phyloP scores from a whole-genome alignment of 2,888 invertebrate genomes.

The Drosophila longiperda region DNA sequence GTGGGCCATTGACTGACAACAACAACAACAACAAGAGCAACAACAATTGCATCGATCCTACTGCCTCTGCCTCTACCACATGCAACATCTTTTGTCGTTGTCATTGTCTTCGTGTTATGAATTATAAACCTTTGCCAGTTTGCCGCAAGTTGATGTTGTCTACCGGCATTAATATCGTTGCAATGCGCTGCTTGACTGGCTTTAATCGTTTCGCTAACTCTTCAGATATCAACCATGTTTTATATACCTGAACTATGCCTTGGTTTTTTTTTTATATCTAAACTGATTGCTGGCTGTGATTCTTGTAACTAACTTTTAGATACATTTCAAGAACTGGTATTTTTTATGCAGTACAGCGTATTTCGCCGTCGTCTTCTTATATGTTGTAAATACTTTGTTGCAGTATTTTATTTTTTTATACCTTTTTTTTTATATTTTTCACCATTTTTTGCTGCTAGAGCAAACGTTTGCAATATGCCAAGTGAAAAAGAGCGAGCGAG shows the following conservation, averaged over 20 bases:
- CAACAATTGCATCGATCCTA: constrained; percentile 2
- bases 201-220: no score
- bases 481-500: neutral
- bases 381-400: neutral
- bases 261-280: neutral
- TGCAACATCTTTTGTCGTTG: constrained; percentile 24
- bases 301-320: neutral
- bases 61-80: constrained; percentile 19
- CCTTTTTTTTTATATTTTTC: constrained; percentile 9
- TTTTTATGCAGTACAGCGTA: neutral
- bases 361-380: neutral
- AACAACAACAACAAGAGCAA: constrained; percentile 12
- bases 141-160: constrained; percentile 38
- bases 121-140: constrained; percentile 45
- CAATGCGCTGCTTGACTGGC: constrained; percentile 17
- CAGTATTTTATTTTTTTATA: constrained; percentile 4
- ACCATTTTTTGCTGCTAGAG: neutral
- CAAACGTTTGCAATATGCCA: neutral
- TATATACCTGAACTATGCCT: neutral
- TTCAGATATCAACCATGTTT: neutral
- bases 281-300: neutral
- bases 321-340: no score
- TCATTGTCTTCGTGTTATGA: constrained; percentile 49
- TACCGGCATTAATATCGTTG: constrained; percentile 39
- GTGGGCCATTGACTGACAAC: constrained; percentile 38